A percentile compares a stretch with the other conserved stretches of the same genome.
These are phyloP conservation scores for Taeniopygia guttata DNA, from an alignment of 2,797 vertebrate genomes.

Conservation along the genomic window DNA sequence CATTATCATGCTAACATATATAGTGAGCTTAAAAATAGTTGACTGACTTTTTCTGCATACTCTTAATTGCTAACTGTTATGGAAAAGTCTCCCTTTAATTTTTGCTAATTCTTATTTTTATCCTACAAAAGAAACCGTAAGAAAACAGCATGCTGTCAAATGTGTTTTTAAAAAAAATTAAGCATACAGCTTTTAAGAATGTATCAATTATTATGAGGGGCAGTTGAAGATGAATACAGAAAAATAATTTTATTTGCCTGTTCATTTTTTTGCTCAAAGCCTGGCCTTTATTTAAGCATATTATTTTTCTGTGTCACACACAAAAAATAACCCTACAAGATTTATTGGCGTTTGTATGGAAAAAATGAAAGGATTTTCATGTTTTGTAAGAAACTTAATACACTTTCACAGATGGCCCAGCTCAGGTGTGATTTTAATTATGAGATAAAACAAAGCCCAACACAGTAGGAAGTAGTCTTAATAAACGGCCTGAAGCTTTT, in stretches of 20 bases:
- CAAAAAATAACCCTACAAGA: background rate
- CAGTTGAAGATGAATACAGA: background rate
- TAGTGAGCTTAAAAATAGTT: background rate
- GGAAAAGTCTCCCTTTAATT: background rate
- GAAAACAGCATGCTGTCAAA: background rate
- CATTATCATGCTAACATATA: accelerated
- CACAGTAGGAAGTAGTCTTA: constrained; percentile 75
- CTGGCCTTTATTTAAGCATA: constrained; percentile 33
- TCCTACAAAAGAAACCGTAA: background rate
- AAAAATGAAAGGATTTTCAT: constrained; percentile 58
- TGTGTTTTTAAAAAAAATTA: background rate
- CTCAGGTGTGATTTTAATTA: constrained; percentile 82
- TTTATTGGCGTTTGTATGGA: constrained; percentile 50
- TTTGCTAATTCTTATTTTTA: background rate
- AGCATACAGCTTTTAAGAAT: background rate
- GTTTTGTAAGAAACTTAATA: constrained; percentile 70
- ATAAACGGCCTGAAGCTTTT: constrained; percentile 74
- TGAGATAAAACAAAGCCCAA: constrained; percentile 70
- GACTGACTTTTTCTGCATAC: background rate
- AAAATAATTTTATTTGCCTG: background rate
- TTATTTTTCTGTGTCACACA: background rate
- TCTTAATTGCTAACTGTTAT: background rate
- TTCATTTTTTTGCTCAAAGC: background rate
- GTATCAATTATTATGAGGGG: background rate
- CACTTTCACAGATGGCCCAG: constrained; percentile 74